A percentile compares a stretch with the other conserved stretches of the same genome.
Evolutionary conservation across 2,113 vertebrate genomes (phyloP).

Genomic region (Cyanoderma ruficeps): DNA sequence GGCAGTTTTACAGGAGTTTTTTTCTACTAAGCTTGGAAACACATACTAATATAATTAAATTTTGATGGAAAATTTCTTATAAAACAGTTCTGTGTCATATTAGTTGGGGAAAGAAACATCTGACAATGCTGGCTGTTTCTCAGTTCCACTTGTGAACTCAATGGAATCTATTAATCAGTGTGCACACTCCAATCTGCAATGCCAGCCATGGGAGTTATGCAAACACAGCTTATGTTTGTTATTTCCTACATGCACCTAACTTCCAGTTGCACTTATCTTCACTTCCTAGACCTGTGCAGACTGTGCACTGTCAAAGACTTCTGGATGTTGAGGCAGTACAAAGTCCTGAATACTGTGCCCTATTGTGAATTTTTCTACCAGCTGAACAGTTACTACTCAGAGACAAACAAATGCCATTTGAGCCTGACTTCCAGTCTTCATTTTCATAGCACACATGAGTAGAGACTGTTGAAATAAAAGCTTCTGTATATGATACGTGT

Average conservation of each 20-base stretch:
- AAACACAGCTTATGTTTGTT: not conserved
- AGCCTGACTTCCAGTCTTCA: not conserved
- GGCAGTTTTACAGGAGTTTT: not conserved
- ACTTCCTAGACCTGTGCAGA: not conserved
- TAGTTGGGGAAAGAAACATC: constrained; percentile 25
- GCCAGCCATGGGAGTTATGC: not conserved
- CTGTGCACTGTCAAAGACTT: not conserved
- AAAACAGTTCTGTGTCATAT: not conserved
- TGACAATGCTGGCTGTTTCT: not conserved
- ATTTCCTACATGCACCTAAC: not conserved
- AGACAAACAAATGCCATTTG: not conserved
- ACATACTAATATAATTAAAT: not conserved
- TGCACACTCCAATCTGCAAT: not conserved
- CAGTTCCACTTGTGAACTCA: not conserved
- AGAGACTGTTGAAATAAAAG: not conserved
- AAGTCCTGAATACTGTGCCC: not conserved
- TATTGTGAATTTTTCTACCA: not conserved
- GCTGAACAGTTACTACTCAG: not conserved
- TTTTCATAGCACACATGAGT: not conserved
- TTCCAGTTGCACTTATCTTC: not conserved
- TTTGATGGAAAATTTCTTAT: constrained; percentile 21
- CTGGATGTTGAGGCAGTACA: not conserved
- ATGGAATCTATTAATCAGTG: not conserved
- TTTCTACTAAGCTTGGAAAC: not conserved
- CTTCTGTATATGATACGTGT: not conserved